Base-by-base conservation (phyloP, 2,888 invertebrate genomes). In the Galerucella calmariensis region DNA sequence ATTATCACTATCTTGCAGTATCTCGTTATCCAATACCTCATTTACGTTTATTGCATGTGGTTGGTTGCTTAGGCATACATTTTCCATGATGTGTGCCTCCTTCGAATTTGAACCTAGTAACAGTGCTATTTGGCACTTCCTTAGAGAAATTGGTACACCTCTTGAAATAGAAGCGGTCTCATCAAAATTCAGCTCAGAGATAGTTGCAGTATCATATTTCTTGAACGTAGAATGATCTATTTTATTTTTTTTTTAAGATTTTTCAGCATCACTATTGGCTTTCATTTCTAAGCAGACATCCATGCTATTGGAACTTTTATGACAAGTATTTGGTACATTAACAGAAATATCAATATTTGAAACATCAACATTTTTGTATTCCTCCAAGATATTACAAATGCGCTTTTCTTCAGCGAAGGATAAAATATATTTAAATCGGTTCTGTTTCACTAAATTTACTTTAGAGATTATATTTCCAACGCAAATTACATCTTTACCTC, bases 151-250 rank as follows among this genome's bases (percentile, higher is more conserved):
- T 53, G 16, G 53, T n/a, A n/a, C n/a, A 53, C 16, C 53, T 16
- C 53, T 53, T 53, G 53, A 16, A 53, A 53, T 53, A 8, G 53
- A 6, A n/a, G 53, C 16, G 2, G 53, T 53, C 14, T 53, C 53
- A 53, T 53, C 53, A 53, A 53, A 53, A 53, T 53, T 16, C n/a
- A 53, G n/a, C n/a, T 53, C 53, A n/a, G n/a, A 53, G 14, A 53
- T 53, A 53, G 53, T 53, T 53, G n/a, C 53, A 53, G 5, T 53
- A 53, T 53, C n/a, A 53, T 53, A 53, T 53, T 53, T 12, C 8
- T 16, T 53, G n/a, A 53, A 53, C 8, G 53, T 6, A 53, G 48
- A 48, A 48, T n/a, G 14, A n/a, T 53, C 8, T 14, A 8, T 53
- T n/a, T 53, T 53, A 16, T 53, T 14, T 6, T 8, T 53, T n/a